Evolutionary conservation across 2,113 vertebrate genomes (phyloP).

Genomic region (Leptobrachium leishanense): DNA sequence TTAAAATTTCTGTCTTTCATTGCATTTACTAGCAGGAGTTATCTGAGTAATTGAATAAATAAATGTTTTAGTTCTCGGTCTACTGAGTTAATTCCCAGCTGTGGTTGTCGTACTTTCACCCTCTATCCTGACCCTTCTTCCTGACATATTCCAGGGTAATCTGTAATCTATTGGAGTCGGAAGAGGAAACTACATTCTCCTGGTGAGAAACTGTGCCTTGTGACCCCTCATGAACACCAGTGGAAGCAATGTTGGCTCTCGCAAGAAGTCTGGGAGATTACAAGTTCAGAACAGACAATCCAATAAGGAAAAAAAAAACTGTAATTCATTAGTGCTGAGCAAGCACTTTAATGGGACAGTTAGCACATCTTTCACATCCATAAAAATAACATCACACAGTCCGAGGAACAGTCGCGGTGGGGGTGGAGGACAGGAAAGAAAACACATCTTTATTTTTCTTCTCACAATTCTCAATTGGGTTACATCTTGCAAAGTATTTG

Average conservation of each 20-base stretch:
- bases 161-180: constrained; percentile 71
- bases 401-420: constrained; percentile 24
- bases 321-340: constrained; percentile 38
- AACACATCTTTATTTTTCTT: constrained; percentile 51
- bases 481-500: constrained; percentile 39
- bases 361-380: constrained; percentile 40
- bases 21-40: constrained; percentile 38
- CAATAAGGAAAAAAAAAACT: constrained; percentile 49
- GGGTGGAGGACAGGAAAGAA: constrained; percentile 45
- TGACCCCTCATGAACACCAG: constrained; percentile 59
- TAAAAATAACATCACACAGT: constrained; percentile 49
- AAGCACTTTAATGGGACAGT: constrained; percentile 45
- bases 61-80: neutral
- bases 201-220: constrained; percentile 74
- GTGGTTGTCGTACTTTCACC: constrained; percentile 67
- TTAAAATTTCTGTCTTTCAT: neutral
- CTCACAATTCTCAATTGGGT: constrained; percentile 43
- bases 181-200: constrained; percentile 74
- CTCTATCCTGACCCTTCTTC: constrained; percentile 69
- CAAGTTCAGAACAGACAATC: constrained; percentile 54
- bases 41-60: constrained; percentile 56
- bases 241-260: constrained; percentile 64
- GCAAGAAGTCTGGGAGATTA: constrained; percentile 51
- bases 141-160: constrained; percentile 70
- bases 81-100: constrained; percentile 70